Conservation (phyloP, 2,888 invertebrate genomes). For the Imbricaverruca yamaguchii region DNA sequence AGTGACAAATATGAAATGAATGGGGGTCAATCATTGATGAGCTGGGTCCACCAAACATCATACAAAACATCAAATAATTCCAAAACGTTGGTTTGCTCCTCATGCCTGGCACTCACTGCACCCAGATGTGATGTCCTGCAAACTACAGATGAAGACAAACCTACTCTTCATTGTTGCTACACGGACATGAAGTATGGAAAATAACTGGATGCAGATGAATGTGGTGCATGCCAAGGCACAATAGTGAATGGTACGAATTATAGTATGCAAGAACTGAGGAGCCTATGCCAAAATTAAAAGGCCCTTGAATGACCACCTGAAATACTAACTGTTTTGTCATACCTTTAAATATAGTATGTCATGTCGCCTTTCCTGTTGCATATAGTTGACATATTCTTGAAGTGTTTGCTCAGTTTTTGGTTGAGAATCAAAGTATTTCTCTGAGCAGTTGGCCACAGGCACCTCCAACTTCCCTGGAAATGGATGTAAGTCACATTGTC, state of each 20-base stretch:
- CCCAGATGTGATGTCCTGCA: no score
- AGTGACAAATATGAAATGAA: no score
- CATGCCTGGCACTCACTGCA: no score
- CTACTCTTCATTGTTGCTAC: slow-evolving; percentile 22
- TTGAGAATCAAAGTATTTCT: slow-evolving; percentile 65
- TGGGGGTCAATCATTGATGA: no score
- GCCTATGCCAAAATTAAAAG: neutral
- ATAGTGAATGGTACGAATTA: neutral
- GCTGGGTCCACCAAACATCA: no score
- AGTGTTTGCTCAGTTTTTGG: slow-evolving; percentile 60
- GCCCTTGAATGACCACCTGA: neutral
- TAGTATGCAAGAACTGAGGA: no score
- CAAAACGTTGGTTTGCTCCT: no score
- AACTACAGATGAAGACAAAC: no score
- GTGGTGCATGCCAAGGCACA: neutral
- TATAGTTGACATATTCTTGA: slow-evolving; percentile 61
- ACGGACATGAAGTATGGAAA: slow-evolving; percentile 35
- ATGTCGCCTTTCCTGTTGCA: slow-evolving; percentile 48
- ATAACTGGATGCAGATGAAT: slow-evolving; percentile 6
- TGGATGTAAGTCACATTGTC: no score
- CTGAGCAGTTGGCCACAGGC: slow-evolving; percentile 72
- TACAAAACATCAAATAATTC: no score
- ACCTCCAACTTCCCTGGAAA: slow-evolving; percentile 50
- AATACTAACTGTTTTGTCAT: slow-evolving; percentile 24
- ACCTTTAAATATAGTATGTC: slow-evolving; percentile 67